Evolutionary conservation across 1,140 invertebrate species (phyloP), one percentile per base, ranked within the genome.

Genomic region (Oryctes rhinoceros): DNA sequence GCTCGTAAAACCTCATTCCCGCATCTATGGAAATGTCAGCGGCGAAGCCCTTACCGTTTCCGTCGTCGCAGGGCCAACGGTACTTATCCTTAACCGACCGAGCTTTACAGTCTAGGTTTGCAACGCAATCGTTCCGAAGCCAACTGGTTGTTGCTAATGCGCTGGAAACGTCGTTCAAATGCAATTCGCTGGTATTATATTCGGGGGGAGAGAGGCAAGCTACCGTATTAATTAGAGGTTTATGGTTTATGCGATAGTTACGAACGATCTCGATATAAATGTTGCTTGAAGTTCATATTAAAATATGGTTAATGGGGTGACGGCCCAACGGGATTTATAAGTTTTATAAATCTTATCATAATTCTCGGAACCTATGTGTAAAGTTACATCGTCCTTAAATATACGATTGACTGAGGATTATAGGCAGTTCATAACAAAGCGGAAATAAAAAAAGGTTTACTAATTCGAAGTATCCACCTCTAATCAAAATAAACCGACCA

Each of bases 401-500:
- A 11, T 53, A 53, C 49, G 4, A 4, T 4, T 15, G 4, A 4
- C 49, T 53, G 6, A 4, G 0, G 6, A 15, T 48, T 9, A n/a
- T 11, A 53, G 0, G 1, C 4, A 53, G 1, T 13, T 53, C 4
- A 11, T 53, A 53, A 13, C n/a, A 53, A 53, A 48, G 9, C 4
- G 49, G 0, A n/a, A 53, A 53, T 15, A 53, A 13, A 53, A 53
- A 10, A 44, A 44, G 9, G 9, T 44, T 30, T 44, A 10, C 49
- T 13, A 53, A 15, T 53, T 53, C 13, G 4, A 15, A 53, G 49
- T 13, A 53, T 53, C 49, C 13, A 53, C 13, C 49, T 53, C 49
- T 13, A 53, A 53, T 53, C 49, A 53, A 53, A 48, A 53, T 53
- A 53, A 53, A 53, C 49, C 49, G 49, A n/a, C 49, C 49, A 53